Conservation (phyloP, 2,113 vertebrate genomes). For the Sinocyclocheilus maitianheensis region DNA sequence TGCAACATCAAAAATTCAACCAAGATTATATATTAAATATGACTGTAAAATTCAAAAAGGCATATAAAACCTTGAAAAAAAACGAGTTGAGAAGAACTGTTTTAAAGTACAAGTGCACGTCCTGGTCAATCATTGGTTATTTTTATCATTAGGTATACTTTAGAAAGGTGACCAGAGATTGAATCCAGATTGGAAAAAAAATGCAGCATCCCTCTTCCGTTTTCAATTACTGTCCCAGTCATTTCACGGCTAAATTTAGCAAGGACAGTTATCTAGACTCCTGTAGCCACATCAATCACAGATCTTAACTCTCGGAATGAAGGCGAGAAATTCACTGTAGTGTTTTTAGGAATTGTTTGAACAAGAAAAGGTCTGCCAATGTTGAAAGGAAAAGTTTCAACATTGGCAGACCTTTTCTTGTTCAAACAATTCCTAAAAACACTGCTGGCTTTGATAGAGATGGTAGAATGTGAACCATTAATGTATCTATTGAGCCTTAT, state of each 20-base stretch:
- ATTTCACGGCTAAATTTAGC: slow-evolving; percentile 44
- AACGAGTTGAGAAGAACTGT: not conserved
- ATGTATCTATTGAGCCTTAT: not conserved
- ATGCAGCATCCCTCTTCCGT: slow-evolving; percentile 27
- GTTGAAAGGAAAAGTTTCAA: not conserved
- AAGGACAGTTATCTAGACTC: slow-evolving; percentile 41
- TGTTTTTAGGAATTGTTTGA: not conserved
- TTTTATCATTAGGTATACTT: slow-evolving; percentile 18
- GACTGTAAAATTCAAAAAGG: not conserved
- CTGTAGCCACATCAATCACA: slow-evolving; percentile 34
- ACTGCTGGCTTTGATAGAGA: not conserved
- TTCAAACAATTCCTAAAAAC: slow-evolving; percentile 13
- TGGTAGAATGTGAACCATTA: slow-evolving; percentile 10
- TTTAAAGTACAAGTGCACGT: not conserved
- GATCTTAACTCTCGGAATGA: slow-evolving; percentile 14
- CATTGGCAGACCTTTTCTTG: slow-evolving; percentile 17
- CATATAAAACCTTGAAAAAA: not conserved
- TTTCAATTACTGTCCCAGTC: slow-evolving; percentile 45
- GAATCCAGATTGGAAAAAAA: not conserved
- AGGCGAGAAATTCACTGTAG: not conserved
- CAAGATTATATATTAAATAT: not conserved
- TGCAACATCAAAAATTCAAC: not conserved
- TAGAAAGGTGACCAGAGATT: slow-evolving; percentile 38
- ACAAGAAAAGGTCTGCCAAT: too few species aligned
- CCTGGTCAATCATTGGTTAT: not conserved